Percentiles rank a stretch among this genome's conserved stretches.
phyloP scores from a whole-genome alignment of 2,888 invertebrate genomes.

The Uloborus plumipes region DNA sequence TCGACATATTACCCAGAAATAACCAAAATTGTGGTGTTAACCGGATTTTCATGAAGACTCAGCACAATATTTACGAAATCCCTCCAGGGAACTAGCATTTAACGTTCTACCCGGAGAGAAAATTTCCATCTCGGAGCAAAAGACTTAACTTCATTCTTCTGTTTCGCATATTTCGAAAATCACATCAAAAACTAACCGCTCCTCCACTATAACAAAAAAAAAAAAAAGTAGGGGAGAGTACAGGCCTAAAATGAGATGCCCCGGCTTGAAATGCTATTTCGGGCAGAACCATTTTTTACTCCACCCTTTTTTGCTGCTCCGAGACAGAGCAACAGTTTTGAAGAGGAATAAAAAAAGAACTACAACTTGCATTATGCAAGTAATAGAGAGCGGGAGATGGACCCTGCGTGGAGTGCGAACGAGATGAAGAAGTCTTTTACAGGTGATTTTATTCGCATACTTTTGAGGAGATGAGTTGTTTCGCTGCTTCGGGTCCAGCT shows the following conservation, averaged over 20 bases:
- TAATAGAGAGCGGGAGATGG: constrained; percentile 10
- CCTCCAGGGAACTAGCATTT: constrained; percentile 15
- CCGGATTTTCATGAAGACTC: not conserved
- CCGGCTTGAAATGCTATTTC: constrained; percentile 25
- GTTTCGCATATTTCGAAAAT: constrained; percentile 32
- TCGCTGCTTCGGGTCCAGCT: not conserved
- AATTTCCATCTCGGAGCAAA: too few relatives aligned
- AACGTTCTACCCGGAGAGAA: constrained; percentile 25
- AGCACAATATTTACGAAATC: constrained; percentile 2
- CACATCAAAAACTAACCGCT: constrained; percentile 32
- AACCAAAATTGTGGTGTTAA: too few relatives aligned
- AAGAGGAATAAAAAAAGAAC: too few relatives aligned
- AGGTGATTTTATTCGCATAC: constrained; percentile 43
- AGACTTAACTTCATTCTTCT: constrained; percentile 37
- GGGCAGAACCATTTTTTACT: not conserved
- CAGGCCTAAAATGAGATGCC: constrained; percentile 25
- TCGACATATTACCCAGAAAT: too few relatives aligned
- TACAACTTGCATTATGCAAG: constrained; percentile 26
- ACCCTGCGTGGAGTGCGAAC: too few relatives aligned
- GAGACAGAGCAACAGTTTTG: too few relatives aligned
- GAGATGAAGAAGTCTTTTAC: not conserved
- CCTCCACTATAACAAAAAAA: not conserved
- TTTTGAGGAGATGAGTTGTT: constrained; percentile 17
- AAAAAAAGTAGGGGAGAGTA: not conserved
- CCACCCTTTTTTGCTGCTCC: too few relatives aligned